Conservation (phyloP, 2,113 vertebrate species). For the Miniopterus natalensis region DNA sequence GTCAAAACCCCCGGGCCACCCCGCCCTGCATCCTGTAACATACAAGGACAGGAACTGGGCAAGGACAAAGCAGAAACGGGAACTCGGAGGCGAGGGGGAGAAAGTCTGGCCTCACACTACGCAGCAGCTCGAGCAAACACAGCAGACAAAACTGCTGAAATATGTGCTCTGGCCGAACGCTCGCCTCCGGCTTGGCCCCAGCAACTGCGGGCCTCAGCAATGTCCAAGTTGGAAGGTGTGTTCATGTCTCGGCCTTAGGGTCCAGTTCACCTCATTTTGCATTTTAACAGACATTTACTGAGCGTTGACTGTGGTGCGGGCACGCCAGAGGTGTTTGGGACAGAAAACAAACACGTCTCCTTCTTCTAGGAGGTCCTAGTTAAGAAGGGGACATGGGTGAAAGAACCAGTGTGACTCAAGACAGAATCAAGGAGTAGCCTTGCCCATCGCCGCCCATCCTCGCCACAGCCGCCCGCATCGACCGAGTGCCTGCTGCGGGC, state of each 20-base stretch:
- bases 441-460: fast-evolving
- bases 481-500: fast-evolving
- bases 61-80: not conserved
- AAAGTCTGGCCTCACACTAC: fast-evolving
- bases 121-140: not conserved
- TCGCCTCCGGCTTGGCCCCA: not conserved
- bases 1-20: not conserved
- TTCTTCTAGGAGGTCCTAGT: not conserved
- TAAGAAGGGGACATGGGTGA: not conserved
- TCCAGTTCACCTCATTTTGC: not conserved
- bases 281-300: not conserved
- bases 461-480: fast-evolving
- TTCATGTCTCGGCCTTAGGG: not conserved
- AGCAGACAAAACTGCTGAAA: not conserved
- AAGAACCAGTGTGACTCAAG: not conserved
- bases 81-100: not conserved
- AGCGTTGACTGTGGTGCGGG: not conserved
- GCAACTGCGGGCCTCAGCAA: not conserved
- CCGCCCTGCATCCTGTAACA: not conserved
- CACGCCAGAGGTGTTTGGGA: not conserved
- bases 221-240: not conserved
- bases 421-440: not conserved
- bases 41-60: not conserved
- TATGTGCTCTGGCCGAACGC: not conserved
- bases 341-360: not conserved